Conservation (phyloP, 2,888 invertebrate species). For the Hetaerina titia region DNA sequence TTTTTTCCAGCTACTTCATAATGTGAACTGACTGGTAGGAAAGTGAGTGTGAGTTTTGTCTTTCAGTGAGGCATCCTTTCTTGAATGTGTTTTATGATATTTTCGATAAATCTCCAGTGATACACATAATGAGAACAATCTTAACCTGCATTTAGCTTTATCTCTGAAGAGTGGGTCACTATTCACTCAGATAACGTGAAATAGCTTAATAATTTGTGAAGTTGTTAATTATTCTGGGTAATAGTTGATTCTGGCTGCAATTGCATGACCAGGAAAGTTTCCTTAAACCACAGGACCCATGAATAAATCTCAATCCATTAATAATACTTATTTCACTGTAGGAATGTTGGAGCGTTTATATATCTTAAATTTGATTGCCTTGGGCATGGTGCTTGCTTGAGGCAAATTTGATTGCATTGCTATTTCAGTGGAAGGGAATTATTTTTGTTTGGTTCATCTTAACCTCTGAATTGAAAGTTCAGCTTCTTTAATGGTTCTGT, state of each 20-base stretch:
- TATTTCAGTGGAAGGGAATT: not conserved
- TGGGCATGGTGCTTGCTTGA: slow-evolving; percentile 22
- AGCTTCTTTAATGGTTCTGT: slow-evolving; percentile 31
- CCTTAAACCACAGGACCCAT: not conserved
- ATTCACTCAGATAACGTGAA: slow-evolving; percentile 41
- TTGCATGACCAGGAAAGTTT: slow-evolving; percentile 35
- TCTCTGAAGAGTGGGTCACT: slow-evolving; percentile 55
- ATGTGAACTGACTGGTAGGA: slow-evolving; percentile 50
- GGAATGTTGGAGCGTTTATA: slow-evolving; percentile 19
- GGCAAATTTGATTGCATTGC: not conserved
- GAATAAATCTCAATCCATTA: not conserved
- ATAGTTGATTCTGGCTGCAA: slow-evolving; percentile 63
- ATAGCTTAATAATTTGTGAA: not conserved
- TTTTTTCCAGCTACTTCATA: slow-evolving; percentile 62
- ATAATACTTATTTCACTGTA: not conserved
- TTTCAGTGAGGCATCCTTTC: slow-evolving; percentile 64
- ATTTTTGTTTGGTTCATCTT: not conserved
- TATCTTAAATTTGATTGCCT: not conserved
- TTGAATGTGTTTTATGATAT: slow-evolving; percentile 52
- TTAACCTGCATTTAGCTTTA: slow-evolving; percentile 37
- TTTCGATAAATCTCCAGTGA: slow-evolving; percentile 61
- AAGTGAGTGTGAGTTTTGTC: slow-evolving; percentile 55
- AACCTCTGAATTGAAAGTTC: not conserved
- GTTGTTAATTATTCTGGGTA: slow-evolving; percentile 45
- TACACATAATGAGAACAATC: slow-evolving; percentile 51